Base-by-base conservation (phyloP, 2,888 invertebrate species). In the Platypus cylindrus region DNA sequence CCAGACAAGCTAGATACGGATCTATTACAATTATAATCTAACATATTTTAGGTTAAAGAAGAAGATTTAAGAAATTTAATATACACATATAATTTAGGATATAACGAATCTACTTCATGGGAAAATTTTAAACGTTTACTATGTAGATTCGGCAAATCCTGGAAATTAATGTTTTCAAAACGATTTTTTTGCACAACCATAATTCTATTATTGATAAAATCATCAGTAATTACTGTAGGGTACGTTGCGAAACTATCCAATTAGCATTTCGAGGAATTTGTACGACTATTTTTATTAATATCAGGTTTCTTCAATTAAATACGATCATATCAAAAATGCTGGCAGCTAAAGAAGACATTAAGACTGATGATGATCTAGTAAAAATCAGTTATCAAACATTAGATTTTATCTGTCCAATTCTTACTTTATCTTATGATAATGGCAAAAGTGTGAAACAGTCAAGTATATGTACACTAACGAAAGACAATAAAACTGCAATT, bases 51-150 rank as follows among this genome's bases (percentile, higher is more conserved):
- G 48, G 26, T 49, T 1, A 49, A 40, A 29, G 47, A 48, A 35
- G 39, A 44, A 5, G 48, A 54, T 30, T 22, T 55, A 14, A 32
- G 38, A 8, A 32, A 47, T 30, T 31, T 54, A 3, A 45, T 56
- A 3, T 24, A 47, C 3, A 46, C 48, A 18, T 51, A 51, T 32
- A 41, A 43, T 25, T 35, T 54, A 9, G 40, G 44, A 22, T 34
- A 48, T 12, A 38, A 36, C 11, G 46, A 43, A 34, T 42, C 46
- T 1, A 18, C 20, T 0, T 30, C 26, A 17, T 34, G 27, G 12
- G 36, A 36, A 9, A 17, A 26, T 13, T 24, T 33, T 7, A 27
- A 39, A 25, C 35, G 31, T 23, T 28, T 45, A 13, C 9, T 34
- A 4, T 32, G 31, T 29, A 35, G 48, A 26, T 32, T 46, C 5